Percentiles rank a stretch among this genome's conserved stretches.
Evolutionary conservation across 2,888 invertebrate genomes (phyloP).

Genomic region (Eupithecia inturbata): DNA sequence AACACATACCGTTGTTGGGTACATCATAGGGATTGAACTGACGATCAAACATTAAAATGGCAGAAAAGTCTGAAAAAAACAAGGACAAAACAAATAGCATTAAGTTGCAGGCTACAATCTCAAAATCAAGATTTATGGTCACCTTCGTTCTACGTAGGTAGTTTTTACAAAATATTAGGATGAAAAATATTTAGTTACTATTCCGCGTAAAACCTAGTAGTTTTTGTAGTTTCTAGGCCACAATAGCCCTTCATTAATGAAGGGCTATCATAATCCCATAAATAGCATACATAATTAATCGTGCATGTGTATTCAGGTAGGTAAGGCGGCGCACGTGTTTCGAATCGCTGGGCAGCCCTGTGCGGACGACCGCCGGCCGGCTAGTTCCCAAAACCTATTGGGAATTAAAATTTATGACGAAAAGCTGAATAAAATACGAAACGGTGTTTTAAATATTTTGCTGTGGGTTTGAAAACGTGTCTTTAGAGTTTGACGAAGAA

Average conservation of each 20-base stretch:
- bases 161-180: too few relatives aligned
- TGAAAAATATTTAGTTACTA: too few relatives aligned
- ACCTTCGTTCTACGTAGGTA: too few relatives aligned
- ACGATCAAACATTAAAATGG: too few relatives aligned
- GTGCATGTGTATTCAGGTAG: slow-evolving; percentile 43
- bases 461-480: neutral
- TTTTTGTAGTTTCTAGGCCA: neutral
- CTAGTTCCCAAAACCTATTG: slow-evolving; percentile 26
- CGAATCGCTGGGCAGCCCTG: slow-evolving; percentile 28
- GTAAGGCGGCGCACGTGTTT: slow-evolving; percentile 36
- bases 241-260: neutral
- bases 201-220: neutral
- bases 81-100: too few relatives aligned
- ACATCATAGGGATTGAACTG: too few relatives aligned
- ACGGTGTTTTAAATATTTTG: slow-evolving; percentile 5
- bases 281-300: slow-evolving; percentile 44
- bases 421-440: slow-evolving; percentile 31
- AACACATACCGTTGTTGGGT: too few relatives aligned
- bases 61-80: too few relatives aligned
- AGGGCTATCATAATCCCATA: slow-evolving; percentile 39
- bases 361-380: slow-evolving; percentile 11
- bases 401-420: slow-evolving; percentile 32
- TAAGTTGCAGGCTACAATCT: too few relatives aligned
- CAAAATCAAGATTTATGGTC: too few relatives aligned
- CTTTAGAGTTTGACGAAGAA: neutral